Evolutionary conservation across 2,888 invertebrate species (phyloP), one percentile per base, ranked within the genome.

Genomic region (Petrophora chlorosata): DNA sequence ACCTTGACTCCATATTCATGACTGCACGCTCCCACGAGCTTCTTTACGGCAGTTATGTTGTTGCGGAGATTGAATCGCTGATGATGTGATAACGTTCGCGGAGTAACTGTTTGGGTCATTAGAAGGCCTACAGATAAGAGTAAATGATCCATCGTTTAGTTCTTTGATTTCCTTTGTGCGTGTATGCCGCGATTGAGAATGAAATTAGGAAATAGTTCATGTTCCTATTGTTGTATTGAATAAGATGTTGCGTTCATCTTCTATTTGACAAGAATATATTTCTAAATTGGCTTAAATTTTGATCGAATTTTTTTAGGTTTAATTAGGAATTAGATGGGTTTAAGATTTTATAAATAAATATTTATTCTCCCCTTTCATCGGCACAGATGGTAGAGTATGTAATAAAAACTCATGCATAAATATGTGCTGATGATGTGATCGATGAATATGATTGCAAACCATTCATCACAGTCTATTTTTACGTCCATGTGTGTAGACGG

Each of bases 1-100:
- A 71, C 85, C 85, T 85, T 85, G 82, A 64, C 61, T 65, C 61
- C 60, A 61, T 74, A 76, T 72, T 73, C 67, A 71, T 75, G 73
- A 79, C 73, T 71, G 62, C 71, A 68, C 63, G 65, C 61, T 80
- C 82, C 75, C 81, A 78, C 74, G 79, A 73, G 76, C 63, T 63
- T 65, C 70, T 75, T 73, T 67, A 34, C 38, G 64, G 65, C 51
- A 47, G 56, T 49, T 51, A 49, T 38, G 38, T 47, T 52, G 52
- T 61, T 50, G 28, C n/a, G 28, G 45, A 44, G 61, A 63, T 67
- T 54, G 69, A 65, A 70, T 72, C 59, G 28, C 42, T 64, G 65
- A 73, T 73, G 54, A 57, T 48, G 47, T 53, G 67, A 73, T 69
- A 64, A 59, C 40, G 47, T 46, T 58, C 35, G 50, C 38, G 36